Percentiles rank a stretch among this genome's conserved stretches.
Evolutionary conservation across 2,888 invertebrate species (phyloP).

Genomic region (Cinara cedri): DNA sequence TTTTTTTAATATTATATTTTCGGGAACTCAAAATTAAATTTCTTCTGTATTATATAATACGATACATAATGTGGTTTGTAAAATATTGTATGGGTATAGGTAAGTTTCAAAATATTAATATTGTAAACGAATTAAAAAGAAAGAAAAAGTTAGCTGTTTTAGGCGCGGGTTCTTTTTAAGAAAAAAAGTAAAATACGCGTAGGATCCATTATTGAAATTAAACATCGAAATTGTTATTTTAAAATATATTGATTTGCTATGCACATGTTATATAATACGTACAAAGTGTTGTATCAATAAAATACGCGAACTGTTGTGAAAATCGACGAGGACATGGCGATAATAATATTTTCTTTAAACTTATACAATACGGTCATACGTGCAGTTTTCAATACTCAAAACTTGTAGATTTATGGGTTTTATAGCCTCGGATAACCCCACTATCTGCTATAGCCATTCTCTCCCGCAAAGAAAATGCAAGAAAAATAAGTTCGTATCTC

Average conservation of each 20-base stretch:
- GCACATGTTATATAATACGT: too few relatives aligned
- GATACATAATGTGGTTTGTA: background rate
- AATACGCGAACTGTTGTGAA: background rate
- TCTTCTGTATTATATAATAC: too few relatives aligned
- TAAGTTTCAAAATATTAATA: too few relatives aligned
- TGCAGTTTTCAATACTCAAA: conserved; percentile 11
- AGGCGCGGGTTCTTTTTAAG: too few relatives aligned
- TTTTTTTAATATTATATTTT: background rate
- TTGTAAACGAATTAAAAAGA: too few relatives aligned
- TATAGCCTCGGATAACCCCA: conserved; percentile 8
- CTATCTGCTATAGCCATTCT: background rate
- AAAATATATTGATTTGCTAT: too few relatives aligned
- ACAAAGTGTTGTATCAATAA: background rate
- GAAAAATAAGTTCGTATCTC: conserved; percentile 43
- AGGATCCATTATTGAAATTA: too few relatives aligned
- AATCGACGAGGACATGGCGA: background rate
- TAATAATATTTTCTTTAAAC: conserved; percentile 8
- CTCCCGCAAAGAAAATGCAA: conserved; percentile 1
- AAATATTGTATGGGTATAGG: too few relatives aligned
- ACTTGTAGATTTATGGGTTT: conserved; percentile 29
- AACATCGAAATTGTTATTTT: too few relatives aligned
- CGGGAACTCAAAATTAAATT: background rate
- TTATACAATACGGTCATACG: background rate
- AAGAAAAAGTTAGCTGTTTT: too few relatives aligned
- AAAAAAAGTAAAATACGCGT: too few relatives aligned